Base-by-base conservation (phyloP, 2,888 invertebrate species). In the Melikaiella ostensackeni region DNA sequence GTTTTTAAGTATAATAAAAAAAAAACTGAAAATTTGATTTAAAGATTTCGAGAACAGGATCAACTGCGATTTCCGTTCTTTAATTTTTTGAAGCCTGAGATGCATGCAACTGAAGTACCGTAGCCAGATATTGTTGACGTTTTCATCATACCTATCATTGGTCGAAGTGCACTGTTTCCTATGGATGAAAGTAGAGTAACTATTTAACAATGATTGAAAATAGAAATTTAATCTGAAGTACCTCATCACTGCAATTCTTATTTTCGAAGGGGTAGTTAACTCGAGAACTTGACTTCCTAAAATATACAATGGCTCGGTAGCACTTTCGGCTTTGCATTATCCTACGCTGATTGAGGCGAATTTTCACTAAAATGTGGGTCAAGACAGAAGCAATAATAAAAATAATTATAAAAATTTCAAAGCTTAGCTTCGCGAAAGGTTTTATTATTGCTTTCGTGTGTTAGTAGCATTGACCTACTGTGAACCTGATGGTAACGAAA, bases 271-370 rank as follows among this genome's bases (percentile, higher is more conserved):
- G 86, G 85, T 88, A 88, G 86, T 85, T 86, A 85, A 83, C 82
- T 84, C 80, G 85, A 83, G 78, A 81, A 84, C 80, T 84, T 86
- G 81, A 81, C 77, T 83, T 83, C 84, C 83, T 78, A 82, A 82
- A 84, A 85, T 81, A 76, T 84, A 84, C 75, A 83, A 86, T 82
- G 85, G 84, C 86, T 85, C 81, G 83, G 82, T 86, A 87, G 86
- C 83, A 85, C 86, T 81, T 84, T 86, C 84, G 85, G 87, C 87
- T 89, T 89, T 89, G 84, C 87, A 89, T 87, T 84, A 87, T 86
- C 85, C 85, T 85, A 87, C 84, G 84, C 83, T 84, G 85, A 86
- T 84, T 85, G 77, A 82, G 81, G 81, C 79, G 82, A 84, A 84
- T 84, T 80, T 81, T 79, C 79, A 84, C 80, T 75, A 83, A 83